Evolutionary conservation across 2,888 invertebrate species (phyloP), one percentile per base, ranked within the genome.

Genomic region (Heliconius aoede): DNA sequence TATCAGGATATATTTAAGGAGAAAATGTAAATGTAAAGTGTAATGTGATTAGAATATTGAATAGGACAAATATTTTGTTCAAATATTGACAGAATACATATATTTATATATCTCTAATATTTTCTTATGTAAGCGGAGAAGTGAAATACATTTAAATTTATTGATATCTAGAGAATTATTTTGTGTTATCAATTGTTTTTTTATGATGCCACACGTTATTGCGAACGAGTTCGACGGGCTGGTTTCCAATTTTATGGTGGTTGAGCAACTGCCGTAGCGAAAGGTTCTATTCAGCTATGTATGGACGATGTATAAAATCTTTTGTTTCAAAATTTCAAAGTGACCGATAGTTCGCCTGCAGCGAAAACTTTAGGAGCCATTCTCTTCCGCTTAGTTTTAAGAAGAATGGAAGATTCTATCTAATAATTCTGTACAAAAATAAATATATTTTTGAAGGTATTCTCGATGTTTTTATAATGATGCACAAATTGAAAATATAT

Each of bases 221-320:
- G 88, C 85, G 86, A 85, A 80, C 85, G 86, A 83, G 83, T 83
- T 82, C 85, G 82, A 83, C 86, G 85, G 85, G 85, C 88, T 90
- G 89, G 92, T 90, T 88, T 92, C 91, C 92, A 93, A 94, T 93
- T 94, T 93, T 90, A 93, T 93, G 91, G 92, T 93, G 93, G 93
- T 90, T 91, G 91, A 84, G 87, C 91, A 92, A 85, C 87, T 85
- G 83, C 83, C 82, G 83, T 81, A 82, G 83, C 82, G 81, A 83
- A 82, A 84, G 83, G 81, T 82, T 80, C 80, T 80, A 77, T 76
- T 73, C 77, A 76, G 68, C 76, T 81, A 79, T 80, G 76, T 76
- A 76, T 73, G 77, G 79, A 78, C 79, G 73, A 80, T 76, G 73
- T 77, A 73, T 79, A 77, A 73, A 79, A 73, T 79, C 74, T 71